Percentiles rank a stretch among this genome's conserved stretches.
Evolutionary conservation across 2,888 invertebrate species (phyloP).

Genomic region (Tenthredo scrophulariae): DNA sequence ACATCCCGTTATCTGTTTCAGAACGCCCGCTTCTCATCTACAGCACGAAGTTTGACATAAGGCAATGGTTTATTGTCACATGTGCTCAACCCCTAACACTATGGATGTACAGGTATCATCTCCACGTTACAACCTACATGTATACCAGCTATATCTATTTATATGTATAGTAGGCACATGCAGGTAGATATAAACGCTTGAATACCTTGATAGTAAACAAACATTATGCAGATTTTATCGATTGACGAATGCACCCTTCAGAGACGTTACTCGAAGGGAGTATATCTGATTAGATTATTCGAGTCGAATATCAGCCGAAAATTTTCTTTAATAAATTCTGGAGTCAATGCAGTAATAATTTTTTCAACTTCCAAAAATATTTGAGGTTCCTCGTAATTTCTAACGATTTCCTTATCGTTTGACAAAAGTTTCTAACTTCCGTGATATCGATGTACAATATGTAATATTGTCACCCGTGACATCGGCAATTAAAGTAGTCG

Average conservation of each 20-base stretch:
- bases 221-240: slow-evolving; percentile 40
- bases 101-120: slow-evolving; percentile 92
- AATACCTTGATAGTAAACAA: slow-evolving; percentile 7
- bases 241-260: slow-evolving; percentile 36
- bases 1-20: slow-evolving; percentile 77
- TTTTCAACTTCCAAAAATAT: background rate
- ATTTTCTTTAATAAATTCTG: background rate
- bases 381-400: background rate
- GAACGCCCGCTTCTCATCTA: slow-evolving; percentile 94
- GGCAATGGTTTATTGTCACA: slow-evolving; percentile 97
- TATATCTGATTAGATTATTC: background rate
- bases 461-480: slow-evolving; percentile 40
- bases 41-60: slow-evolving; percentile 95
- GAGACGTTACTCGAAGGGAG: background rate
- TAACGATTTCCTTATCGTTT: slow-evolving; percentile 12
- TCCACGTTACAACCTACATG: slow-evolving; percentile 38
- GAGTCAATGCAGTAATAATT: background rate
- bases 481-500: slow-evolving; percentile 29
- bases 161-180: slow-evolving; percentile 2
- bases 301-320: background rate
- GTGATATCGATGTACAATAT: background rate
- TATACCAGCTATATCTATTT: slow-evolving; percentile 10
- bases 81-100: slow-evolving; percentile 94
- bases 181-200: background rate
- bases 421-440: slow-evolving; percentile 6